These are phyloP conservation scores for Aphis gossypii DNA, from an alignment of 1,140 invertebrate species.

Conservation along the genomic window DNA sequence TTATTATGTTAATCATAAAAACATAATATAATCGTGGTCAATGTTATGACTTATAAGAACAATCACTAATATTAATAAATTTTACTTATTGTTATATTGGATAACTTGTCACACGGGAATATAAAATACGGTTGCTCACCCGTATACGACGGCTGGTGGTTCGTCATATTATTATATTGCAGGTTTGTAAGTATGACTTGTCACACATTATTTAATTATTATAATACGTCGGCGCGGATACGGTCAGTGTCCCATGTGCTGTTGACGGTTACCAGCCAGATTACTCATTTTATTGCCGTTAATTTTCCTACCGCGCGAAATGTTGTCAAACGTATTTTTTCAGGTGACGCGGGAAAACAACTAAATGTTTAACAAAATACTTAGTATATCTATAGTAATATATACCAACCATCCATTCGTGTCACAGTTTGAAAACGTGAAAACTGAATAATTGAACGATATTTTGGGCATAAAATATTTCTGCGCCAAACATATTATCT, in stretches of 20 bases:
- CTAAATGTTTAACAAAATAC: not conserved
- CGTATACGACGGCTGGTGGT: not conserved
- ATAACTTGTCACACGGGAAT: not conserved
- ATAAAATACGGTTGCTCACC: not conserved
- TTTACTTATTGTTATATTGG: not conserved
- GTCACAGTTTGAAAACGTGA: not conserved
- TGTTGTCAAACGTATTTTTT: not conserved
- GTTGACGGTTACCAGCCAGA: not conserved
- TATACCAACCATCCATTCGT: not conserved
- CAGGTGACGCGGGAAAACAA: not conserved
- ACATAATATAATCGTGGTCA: not conserved
- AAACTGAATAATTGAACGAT: not conserved
- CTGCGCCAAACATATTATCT: too few relatives aligned
- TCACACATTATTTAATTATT: not conserved
- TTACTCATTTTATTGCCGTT: not conserved
- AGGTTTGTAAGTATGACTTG: not conserved
- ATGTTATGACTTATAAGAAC: not conserved
- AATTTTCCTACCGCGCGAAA: not conserved
- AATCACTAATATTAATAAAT: not conserved
- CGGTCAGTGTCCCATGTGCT: not conserved
- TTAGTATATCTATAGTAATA: not conserved
- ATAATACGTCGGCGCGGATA: too few relatives aligned
- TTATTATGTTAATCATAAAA: too few relatives aligned
- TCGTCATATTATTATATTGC: not conserved
- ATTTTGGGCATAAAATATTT: too few relatives aligned